phyloP scores from a whole-genome alignment of 2,113 vertebrate species.

The Corvus moneduloides region DNA sequence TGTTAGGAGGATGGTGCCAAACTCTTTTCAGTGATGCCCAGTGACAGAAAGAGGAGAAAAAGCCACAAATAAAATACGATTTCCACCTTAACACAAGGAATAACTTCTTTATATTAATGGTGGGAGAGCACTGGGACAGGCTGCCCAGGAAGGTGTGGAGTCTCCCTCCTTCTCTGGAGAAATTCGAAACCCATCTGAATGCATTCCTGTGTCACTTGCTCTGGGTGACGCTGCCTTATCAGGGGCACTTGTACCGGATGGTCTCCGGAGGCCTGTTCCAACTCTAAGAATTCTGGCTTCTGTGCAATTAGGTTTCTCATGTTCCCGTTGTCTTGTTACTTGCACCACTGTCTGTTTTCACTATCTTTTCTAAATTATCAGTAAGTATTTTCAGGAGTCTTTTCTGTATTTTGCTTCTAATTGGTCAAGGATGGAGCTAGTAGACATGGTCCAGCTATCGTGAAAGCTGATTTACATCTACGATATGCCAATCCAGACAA shows the following conservation, averaged over 20 bases:
- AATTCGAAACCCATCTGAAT: neutral
- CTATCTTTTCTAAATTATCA: neutral
- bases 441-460: neutral
- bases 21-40: neutral
- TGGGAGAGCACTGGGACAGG: too few species aligned
- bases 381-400: neutral
- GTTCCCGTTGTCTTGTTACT: neutral
- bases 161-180: neutral
- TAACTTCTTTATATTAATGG: neutral
- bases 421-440: neutral
- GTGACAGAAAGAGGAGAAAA: neutral
- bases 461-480: neutral
- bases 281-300: neutral
- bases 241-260: too few species aligned
- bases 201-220: too few species aligned
- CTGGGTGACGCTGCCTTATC: neutral
- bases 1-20: neutral
- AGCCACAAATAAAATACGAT: neutral
- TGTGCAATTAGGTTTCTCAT: neutral
- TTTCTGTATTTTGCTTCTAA: neutral
- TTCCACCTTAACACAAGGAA: neutral
- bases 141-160: neutral
- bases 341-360: neutral
- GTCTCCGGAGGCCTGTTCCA: neutral
- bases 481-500: neutral